Evolutionary conservation across 2,113 vertebrate genomes (phyloP).

Genomic region (Dryoscopus gambensis): DNA sequence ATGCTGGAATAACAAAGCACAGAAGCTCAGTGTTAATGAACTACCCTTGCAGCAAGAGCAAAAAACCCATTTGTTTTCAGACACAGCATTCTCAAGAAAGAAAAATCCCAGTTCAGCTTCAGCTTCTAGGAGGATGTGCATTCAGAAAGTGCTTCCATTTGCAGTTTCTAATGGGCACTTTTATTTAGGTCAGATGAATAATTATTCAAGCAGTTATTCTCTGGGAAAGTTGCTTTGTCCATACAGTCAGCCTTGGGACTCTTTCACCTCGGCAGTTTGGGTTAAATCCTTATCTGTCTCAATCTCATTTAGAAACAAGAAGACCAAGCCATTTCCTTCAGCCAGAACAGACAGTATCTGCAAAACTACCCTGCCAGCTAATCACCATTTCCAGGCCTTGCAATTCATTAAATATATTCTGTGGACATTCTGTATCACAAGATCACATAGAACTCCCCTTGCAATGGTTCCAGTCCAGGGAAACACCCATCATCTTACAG

Average conservation of each 20-base stretch:
- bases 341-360: not conserved
- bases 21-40: not conserved
- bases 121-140: not conserved
- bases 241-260: not conserved
- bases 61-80: not conserved
- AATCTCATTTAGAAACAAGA: not conserved
- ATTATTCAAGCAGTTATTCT: not conserved
- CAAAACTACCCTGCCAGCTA: not conserved
- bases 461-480: not conserved
- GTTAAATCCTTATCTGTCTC: not conserved
- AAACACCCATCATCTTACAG: not conserved
- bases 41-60: not conserved
- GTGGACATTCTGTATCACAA: not conserved
- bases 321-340: not conserved
- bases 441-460: not conserved
- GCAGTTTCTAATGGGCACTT: not conserved
- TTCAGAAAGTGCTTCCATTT: not conserved
- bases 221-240: not conserved
- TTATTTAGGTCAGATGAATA: not conserved
- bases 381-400: not conserved
- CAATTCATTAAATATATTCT: not conserved
- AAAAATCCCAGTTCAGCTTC: not conserved
- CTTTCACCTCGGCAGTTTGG: not conserved
- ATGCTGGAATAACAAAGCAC: not conserved
- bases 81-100: not conserved